phyloP scores from a whole-genome alignment of 2,113 vertebrate genomes.

The Pteruthius melanotis region DNA sequence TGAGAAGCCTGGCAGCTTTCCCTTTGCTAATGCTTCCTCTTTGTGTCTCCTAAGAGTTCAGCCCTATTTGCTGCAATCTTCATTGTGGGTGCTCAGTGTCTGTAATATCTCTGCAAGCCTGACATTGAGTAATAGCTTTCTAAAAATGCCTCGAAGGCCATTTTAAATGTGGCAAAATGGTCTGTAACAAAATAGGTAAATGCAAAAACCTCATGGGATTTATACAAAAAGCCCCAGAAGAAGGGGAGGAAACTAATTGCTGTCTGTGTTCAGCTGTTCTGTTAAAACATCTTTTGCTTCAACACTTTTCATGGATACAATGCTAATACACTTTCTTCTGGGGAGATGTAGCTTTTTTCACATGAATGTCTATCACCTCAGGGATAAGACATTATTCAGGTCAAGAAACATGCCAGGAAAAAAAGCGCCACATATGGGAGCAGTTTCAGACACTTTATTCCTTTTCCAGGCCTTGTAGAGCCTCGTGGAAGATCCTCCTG shows the following conservation, averaged over 20 bases:
- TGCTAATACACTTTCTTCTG: not conserved
- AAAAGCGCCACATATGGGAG: not conserved
- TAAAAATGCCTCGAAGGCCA: not conserved
- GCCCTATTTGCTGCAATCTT: not conserved
- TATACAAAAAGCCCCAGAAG: not conserved
- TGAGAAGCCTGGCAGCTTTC: not conserved
- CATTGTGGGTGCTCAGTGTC: not conserved
- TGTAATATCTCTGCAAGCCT: not conserved
- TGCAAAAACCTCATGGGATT: not conserved
- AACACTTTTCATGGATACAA: not conserved
- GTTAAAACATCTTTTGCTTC: not conserved
- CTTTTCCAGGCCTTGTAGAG: not conserved
- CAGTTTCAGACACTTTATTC: not conserved
- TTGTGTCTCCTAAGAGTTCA: not conserved
- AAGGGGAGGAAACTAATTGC: not conserved
- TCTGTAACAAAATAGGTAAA: not conserved
- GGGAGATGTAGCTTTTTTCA: not conserved
- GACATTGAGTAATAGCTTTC: not conserved
- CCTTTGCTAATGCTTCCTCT: not conserved
- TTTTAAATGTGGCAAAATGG: conserved; percentile 8
- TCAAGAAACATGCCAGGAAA: not conserved
- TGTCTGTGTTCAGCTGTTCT: not conserved
- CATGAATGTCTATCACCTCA: not conserved
- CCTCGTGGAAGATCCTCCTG: not conserved
- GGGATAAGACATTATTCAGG: not conserved